phyloP scores from a whole-genome alignment of 2,113 vertebrate species.

The Micronycteris hirsuta region DNA sequence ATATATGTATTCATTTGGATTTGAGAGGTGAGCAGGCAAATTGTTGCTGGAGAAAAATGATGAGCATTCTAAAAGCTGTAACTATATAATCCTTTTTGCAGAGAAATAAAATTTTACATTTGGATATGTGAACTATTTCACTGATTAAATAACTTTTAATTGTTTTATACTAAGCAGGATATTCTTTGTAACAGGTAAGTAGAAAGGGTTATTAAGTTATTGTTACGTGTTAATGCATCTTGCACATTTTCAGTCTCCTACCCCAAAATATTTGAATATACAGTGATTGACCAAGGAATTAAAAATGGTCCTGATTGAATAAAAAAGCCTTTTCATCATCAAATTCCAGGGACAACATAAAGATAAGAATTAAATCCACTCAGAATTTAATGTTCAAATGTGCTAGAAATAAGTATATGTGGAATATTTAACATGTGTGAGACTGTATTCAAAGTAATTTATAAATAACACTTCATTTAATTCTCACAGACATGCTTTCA shows the following conservation, averaged over 20 bases:
- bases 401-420: background rate
- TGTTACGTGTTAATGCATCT: background rate
- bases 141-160: background rate
- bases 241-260: background rate
- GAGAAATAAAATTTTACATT: background rate
- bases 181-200: background rate
- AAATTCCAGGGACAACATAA: background rate
- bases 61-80: background rate
- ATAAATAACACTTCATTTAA: background rate
- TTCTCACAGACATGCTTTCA: background rate
- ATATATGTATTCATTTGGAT: background rate
- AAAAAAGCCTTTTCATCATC: background rate
- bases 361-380: background rate
- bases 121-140: background rate
- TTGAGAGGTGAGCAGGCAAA: background rate
- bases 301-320: background rate
- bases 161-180: background rate
- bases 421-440: rapidly evolving
- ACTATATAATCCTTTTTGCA: background rate
- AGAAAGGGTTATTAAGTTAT: background rate
- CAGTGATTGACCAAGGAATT: background rate
- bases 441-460: background rate
- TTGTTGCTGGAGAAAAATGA: background rate
- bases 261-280: background rate
- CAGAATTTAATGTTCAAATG: background rate